These are phyloP conservation scores for Takifugu ocellatus DNA, from an alignment of 2,797 vertebrate genomes.

Conservation along the genomic window DNA sequence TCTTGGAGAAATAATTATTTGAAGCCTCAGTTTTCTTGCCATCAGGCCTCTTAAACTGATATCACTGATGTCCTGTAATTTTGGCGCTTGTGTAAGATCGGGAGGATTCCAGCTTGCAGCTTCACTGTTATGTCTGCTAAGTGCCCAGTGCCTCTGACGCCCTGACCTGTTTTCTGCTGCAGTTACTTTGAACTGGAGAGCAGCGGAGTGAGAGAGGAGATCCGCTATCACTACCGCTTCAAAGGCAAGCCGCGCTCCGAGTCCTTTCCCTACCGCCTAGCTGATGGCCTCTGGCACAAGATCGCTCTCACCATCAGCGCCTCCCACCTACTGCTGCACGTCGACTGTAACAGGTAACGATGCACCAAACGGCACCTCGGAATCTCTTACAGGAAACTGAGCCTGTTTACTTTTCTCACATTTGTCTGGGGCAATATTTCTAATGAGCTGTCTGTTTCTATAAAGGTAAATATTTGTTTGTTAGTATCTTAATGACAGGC, in stretches of 20 bases:
- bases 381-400: neutral
- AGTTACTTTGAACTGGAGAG: slow-evolving; percentile 97
- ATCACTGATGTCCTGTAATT: neutral
- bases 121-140: neutral
- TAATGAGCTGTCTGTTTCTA: slow-evolving; percentile 53
- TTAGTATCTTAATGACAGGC: slow-evolving; percentile 31
- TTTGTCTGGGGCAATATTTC: slow-evolving; percentile 30
- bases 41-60: neutral
- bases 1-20: too few relatives aligned
- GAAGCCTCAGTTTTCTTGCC: neutral
- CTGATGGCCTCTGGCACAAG: slow-evolving; percentile 92
- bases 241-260: slow-evolving; percentile 84
- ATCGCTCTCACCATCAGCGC: slow-evolving; percentile 87
- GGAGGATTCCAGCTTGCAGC: neutral
- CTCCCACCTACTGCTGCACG: slow-evolving; percentile 85
- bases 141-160: slow-evolving; percentile 6
- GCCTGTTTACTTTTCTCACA: neutral
- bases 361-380: neutral
- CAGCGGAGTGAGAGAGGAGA: slow-evolving; percentile 89
- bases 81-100: neutral
- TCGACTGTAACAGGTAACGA: slow-evolving; percentile 93
- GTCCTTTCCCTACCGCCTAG: slow-evolving; percentile 89
- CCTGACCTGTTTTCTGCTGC: slow-evolving; percentile 32
- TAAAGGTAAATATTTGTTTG: slow-evolving; percentile 47
- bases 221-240: slow-evolving; percentile 89